Evolutionary conservation across 1,140 invertebrate genomes (phyloP), one percentile per base, ranked within the genome.

Genomic region (Drosophila ambigua): DNA sequence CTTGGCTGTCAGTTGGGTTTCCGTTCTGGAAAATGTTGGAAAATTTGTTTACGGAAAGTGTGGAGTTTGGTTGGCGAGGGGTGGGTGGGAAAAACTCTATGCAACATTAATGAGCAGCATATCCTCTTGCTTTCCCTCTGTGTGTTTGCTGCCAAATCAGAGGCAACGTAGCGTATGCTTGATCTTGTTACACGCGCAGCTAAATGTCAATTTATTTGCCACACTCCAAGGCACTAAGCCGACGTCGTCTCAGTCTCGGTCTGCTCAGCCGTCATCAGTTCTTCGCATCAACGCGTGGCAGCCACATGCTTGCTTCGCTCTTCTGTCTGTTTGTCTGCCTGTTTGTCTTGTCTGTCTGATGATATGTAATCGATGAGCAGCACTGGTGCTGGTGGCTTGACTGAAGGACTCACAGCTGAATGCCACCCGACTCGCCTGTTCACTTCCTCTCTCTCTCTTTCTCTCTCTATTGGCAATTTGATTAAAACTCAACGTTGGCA

Each of bases 141-240:
- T 39, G 35, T 62, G 24, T 43, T 54, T 55, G 59, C 59, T 63
- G 62, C 49, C 66, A 66, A 65, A 75, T 75, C 65, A 61, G 50
- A 78, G 75, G 75, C 82, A 79, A 69, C 76, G 62, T 69, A 69
- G 83, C 83, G 83, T 87, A 88, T 87, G 64, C 83, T 87, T 87
- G 83, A 88, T 87, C 83, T 87, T 87, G 83, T 87, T 87, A 88
- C 76, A 82, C 66, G 64, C 64, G 64, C 83, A 87, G 83, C 85
- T 87, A 87, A 87, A 87, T 87, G 83, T 87, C 83, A 87, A 87
- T 87, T 87, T 83, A 83, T 87, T 87, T 87, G 75, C 83, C 83
- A 87, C 82, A 87, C 82, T 87, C 83, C 69, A 88, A 52, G 82
- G 72, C 82, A 79, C 82, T 82, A 87, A 87, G 82, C 82, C 83